These are phyloP conservation scores for Drosophila lowei DNA, from an alignment of 1,140 invertebrate species.

Conservation along the genomic window DNA sequence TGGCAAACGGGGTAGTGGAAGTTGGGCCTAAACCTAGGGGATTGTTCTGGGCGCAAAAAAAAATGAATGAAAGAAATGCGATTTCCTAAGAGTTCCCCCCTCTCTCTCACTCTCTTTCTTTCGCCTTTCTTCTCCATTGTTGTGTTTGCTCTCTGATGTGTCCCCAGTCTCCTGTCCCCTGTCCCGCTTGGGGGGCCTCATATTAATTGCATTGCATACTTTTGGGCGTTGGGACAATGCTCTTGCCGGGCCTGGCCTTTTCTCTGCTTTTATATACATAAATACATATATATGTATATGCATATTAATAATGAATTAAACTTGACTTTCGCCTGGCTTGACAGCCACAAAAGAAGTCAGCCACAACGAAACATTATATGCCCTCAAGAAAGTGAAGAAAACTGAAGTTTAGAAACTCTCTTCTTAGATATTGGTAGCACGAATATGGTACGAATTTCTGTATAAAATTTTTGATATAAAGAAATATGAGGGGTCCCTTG, in stretches of 20 bases:
- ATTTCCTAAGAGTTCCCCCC: conserved; percentile 33
- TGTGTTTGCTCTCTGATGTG: conserved; percentile 36
- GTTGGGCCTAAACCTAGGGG: conserved; percentile 1
- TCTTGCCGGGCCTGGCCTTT: conserved; percentile 6
- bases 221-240: conserved; percentile 45
- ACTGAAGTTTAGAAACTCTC: background rate
- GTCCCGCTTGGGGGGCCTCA: conserved; percentile 44
- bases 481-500: background rate
- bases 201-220: conserved; percentile 78
- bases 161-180: background rate
- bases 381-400: background rate
- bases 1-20: too few species aligned
- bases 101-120: too few species aligned
- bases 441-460: too few species aligned
- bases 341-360: conserved; percentile 40
- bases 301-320: conserved; percentile 80
- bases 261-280: conserved; percentile 38
- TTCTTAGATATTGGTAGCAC: background rate
- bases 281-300: background rate
- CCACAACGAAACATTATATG: conserved; percentile 10
- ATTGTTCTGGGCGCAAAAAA: conserved; percentile 9
- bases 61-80: conserved; percentile 10
- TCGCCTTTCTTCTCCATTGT: conserved; percentile 43
- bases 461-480: too few species aligned
- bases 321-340: conserved; percentile 75